phyloP scores from a whole-genome alignment of 1,140 invertebrate species.

The Littorina saxatilis region DNA sequence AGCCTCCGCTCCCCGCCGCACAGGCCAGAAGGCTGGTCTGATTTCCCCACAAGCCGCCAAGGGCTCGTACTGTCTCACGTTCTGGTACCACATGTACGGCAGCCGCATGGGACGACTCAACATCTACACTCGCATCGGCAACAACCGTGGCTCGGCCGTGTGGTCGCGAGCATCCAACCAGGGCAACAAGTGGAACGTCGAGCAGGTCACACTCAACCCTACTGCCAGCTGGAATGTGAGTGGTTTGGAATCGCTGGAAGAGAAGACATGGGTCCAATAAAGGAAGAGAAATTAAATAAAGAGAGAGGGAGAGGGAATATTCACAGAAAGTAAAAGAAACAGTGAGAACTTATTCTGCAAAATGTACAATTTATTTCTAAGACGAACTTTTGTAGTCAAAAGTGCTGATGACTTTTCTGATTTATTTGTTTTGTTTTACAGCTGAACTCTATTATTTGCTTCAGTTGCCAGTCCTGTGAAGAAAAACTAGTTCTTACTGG shows the following conservation, averaged over 20 bases:
- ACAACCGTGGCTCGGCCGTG: slow-evolving; percentile 45
- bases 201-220: slow-evolving; percentile 53
- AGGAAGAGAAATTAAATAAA: neutral
- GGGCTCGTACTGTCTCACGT: slow-evolving; percentile 68
- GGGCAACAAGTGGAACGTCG: slow-evolving; percentile 68
- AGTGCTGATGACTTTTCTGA: too few species aligned
- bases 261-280: too few species aligned
- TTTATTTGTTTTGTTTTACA: too few species aligned
- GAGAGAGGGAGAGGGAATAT: neutral
- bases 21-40: slow-evolving; percentile 80
- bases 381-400: too few species aligned
- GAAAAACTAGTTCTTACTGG: too few species aligned
- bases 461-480: too few species aligned
- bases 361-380: too few species aligned
- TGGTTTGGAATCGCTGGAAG: neutral
- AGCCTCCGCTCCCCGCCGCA: slow-evolving; percentile 69
- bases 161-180: slow-evolving; percentile 60
- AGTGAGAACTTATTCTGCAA: too few species aligned
- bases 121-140: slow-evolving; percentile 65
- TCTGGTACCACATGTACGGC: slow-evolving; percentile 79
- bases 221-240: slow-evolving; percentile 49
- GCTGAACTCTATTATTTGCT: too few species aligned
- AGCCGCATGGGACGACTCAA: slow-evolving; percentile 62
- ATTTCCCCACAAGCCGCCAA: slow-evolving; percentile 33
- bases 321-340: too few species aligned